These are phyloP conservation scores for Hycleus cichorii DNA, from an alignment of 1,140 invertebrate species.

Conservation along the genomic window DNA sequence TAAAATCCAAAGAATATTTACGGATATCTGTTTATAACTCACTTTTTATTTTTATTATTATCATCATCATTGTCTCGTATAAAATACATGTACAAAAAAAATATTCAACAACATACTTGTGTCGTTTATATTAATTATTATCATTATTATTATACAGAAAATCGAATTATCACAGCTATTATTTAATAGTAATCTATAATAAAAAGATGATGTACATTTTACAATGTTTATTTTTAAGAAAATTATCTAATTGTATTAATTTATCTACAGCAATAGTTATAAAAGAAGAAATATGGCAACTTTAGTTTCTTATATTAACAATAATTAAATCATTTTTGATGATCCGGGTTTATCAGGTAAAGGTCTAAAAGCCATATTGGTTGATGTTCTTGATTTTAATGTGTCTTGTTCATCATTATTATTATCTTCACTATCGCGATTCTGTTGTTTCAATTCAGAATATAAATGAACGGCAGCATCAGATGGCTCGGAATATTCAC, in stretches of 20 bases:
- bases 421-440: slow-evolving; percentile 36
- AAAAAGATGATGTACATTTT: no score
- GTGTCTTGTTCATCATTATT: slow-evolving; percentile 32
- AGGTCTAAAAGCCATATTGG: slow-evolving; percentile 59
- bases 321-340: background rate
- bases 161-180: slow-evolving; percentile 13
- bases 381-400: slow-evolving; percentile 43
- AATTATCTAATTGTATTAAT: no score
- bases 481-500: slow-evolving; percentile 65
- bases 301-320: background rate
- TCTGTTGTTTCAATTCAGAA: slow-evolving; percentile 52
- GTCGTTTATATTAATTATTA: background rate
- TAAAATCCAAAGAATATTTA: no score
- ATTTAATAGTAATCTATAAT: background rate
- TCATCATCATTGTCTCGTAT: background rate
- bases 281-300: background rate
- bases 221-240: no score
- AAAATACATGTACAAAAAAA: slow-evolving; percentile 13
- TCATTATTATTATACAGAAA: background rate
- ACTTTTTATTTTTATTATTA: no score
- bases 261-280: no score
- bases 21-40: no score
- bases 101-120: background rate
- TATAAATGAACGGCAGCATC: slow-evolving; percentile 63
- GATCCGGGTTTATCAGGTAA: slow-evolving; percentile 55